These are phyloP conservation scores for Terrapene triunguis DNA, from an alignment of 2,113 vertebrate species.

Conservation along the genomic window DNA sequence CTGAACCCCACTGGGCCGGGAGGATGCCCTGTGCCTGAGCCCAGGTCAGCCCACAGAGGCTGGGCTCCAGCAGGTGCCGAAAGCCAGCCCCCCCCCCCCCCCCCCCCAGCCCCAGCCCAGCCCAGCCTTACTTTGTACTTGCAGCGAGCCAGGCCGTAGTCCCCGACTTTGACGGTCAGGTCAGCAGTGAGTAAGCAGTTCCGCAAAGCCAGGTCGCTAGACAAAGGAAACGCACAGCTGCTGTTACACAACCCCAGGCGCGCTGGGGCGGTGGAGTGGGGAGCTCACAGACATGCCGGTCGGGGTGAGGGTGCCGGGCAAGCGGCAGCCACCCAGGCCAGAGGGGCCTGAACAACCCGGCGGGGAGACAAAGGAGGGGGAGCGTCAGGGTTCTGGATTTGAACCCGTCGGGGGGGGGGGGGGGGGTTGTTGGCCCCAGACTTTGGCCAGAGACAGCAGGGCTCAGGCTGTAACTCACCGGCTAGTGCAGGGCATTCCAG, in stretches of 20 bases:
- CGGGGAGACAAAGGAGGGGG: too few relatives aligned
- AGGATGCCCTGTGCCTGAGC: background rate
- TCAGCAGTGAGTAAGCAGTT: conserved; percentile 93
- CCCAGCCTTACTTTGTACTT: conserved; percentile 92
- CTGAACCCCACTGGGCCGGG: too few relatives aligned
- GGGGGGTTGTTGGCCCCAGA: background rate
- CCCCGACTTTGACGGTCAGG: conserved; percentile 94
- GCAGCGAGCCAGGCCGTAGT: conserved; percentile 93
- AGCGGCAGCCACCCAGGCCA: background rate
- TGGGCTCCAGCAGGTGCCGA: background rate
- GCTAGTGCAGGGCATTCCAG: background rate
- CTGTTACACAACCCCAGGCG: background rate
- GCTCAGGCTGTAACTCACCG: background rate
- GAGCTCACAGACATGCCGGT: background rate
- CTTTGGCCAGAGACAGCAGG: background rate
- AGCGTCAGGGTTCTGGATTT: background rate
- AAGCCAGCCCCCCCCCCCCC: background rate
- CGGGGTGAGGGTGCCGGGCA: background rate
- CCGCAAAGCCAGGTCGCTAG: conserved; percentile 94
- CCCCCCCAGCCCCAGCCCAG: background rate
- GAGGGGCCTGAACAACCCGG: too few relatives aligned
- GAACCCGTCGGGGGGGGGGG: background rate
- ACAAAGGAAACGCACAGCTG: conserved; percentile 40
- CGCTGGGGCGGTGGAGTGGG: background rate
- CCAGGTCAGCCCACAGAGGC: background rate